Percentiles rank a stretch among this genome's conserved stretches.
Evolutionary conservation across 2,113 vertebrate genomes (phyloP).

Genomic region (Cyprinus carpio): DNA sequence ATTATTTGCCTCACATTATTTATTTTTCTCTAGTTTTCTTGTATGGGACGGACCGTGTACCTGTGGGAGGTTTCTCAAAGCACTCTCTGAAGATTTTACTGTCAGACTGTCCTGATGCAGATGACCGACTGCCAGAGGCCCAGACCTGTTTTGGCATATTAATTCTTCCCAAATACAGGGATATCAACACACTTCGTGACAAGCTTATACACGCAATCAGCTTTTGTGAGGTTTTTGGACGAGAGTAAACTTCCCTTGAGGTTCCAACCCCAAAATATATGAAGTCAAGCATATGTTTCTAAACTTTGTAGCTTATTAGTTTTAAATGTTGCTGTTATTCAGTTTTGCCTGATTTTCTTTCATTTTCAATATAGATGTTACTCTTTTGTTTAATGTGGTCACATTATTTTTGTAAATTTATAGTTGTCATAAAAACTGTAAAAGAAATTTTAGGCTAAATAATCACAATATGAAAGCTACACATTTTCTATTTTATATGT

Average conservation of each 20-base stretch:
- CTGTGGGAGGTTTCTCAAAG: not conserved
- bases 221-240: slow-evolving; percentile 61
- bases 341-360: no score
- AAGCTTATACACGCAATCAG: slow-evolving; percentile 61
- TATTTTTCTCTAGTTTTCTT: slow-evolving; percentile 65
- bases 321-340: no score
- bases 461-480: not conserved
- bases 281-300: not conserved
- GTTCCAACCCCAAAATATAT: not conserved
- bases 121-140: slow-evolving; percentile 41
- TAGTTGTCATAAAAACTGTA: not conserved
- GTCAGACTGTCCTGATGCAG: slow-evolving; percentile 23
- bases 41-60: slow-evolving; percentile 64
- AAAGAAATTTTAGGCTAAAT: not conserved
- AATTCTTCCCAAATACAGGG: slow-evolving; percentile 70
- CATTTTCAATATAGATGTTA: no score
- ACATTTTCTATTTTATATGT: not conserved
- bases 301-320: not conserved
- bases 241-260: fast-evolving
- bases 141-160: slow-evolving; percentile 46
- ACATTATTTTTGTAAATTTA: no score
- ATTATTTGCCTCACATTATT: not conserved
- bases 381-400: no score
- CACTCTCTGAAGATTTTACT: not conserved
- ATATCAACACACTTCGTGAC: slow-evolving; percentile 54